Conservation (phyloP, 2,888 invertebrate species). For the Tortricodes alternella region DNA sequence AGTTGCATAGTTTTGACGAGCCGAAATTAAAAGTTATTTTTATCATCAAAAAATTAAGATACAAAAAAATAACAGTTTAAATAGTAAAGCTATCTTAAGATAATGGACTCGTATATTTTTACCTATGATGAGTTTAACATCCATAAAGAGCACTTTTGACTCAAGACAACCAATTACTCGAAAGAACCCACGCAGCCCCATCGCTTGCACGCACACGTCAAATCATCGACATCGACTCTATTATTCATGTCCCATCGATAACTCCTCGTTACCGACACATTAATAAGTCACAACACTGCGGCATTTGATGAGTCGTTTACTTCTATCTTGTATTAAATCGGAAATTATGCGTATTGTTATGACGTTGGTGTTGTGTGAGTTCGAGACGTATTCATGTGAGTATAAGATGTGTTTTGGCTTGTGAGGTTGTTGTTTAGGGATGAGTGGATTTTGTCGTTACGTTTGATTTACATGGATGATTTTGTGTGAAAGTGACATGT, state of each 20-base stretch:
- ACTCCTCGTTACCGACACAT: conserved; percentile 37
- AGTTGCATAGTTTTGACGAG: too few relatives aligned
- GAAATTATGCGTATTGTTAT: conserved; percentile 21
- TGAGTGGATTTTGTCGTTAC: not conserved
- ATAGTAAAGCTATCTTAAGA: too few relatives aligned
- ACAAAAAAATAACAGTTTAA: too few relatives aligned
- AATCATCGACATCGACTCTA: conserved; percentile 37
- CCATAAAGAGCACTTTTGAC: conserved; percentile 27
- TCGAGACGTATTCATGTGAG: not conserved
- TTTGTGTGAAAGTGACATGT: conserved; percentile 15
- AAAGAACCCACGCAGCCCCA: conserved; percentile 40
- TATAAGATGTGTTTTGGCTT: not conserved
- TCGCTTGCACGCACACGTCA: conserved; percentile 26
- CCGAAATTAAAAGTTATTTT: too few relatives aligned
- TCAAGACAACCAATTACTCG: conserved; percentile 33
- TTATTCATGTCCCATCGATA: conserved; percentile 45
- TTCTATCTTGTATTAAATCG: conserved; percentile 21
- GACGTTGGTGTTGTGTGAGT: not conserved
- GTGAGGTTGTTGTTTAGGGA: not conserved
- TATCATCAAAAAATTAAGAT: too few relatives aligned
- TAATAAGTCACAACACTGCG: conserved; percentile 40
- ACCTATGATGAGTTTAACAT: too few relatives aligned
- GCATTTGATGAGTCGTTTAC: conserved; percentile 26
- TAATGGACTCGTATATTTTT: too few relatives aligned
- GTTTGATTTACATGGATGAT: not conserved